Conservation (phyloP, 2,113 vertebrate species). For the Synodontis membranacea region DNA sequence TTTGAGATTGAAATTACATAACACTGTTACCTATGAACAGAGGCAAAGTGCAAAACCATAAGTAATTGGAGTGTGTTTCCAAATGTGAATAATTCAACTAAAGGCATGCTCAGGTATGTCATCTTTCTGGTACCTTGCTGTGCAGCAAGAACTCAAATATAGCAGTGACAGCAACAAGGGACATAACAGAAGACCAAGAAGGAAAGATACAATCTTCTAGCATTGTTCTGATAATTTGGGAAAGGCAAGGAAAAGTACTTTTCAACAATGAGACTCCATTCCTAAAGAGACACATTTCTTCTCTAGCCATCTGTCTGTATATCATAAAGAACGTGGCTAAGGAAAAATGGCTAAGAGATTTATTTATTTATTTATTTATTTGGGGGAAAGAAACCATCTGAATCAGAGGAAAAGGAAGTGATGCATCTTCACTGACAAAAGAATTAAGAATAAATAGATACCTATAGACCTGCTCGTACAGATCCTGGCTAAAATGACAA, state of each 20-base stretch:
- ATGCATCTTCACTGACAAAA: slow-evolving; percentile 9
- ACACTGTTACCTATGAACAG: too few relatives aligned
- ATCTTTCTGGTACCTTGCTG: background rate
- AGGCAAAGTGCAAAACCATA: too few relatives aligned
- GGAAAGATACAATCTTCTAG: background rate
- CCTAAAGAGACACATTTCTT: slow-evolving; percentile 38
- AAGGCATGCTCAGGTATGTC: background rate
- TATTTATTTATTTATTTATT: slow-evolving; percentile 43
- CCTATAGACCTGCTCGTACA: background rate
- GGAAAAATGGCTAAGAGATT: slow-evolving; percentile 50
- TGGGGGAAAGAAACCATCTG: background rate
- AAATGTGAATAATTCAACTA: background rate
- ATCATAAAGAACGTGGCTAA: slow-evolving; percentile 57
- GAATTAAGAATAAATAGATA: background rate
- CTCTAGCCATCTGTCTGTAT: slow-evolving; percentile 53
- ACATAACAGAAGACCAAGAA: background rate
- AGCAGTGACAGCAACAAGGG: background rate
- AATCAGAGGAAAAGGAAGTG: slow-evolving; percentile 46
- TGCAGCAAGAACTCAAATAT: background rate
- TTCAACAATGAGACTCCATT: slow-evolving; percentile 47
- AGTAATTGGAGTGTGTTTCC: background rate
- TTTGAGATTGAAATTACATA: background rate
- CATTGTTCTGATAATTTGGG: slow-evolving; percentile 36
- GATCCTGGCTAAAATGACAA: background rate
- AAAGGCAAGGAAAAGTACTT: slow-evolving; percentile 55